These are phyloP conservation scores for Mystacides longicornis DNA, from an alignment of 2,888 invertebrate species.

Conservation along the genomic window DNA sequence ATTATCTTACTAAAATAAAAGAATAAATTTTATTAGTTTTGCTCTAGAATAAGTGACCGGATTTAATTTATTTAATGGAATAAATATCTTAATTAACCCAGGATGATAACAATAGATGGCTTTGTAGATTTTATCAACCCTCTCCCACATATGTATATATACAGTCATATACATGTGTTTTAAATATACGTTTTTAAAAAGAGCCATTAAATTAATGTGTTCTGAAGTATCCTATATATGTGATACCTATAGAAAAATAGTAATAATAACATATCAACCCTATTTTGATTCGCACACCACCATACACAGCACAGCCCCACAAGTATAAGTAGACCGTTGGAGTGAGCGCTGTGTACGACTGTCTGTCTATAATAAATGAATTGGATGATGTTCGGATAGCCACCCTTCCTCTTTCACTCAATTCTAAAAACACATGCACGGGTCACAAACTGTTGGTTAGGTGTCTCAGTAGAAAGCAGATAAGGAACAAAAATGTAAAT, in stretches of 20 bases:
- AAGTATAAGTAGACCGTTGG: conserved; percentile 2
- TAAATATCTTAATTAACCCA: too few relatives aligned
- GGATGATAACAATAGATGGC: too few relatives aligned
- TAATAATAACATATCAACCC: conserved; percentile 10
- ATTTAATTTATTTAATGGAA: too few relatives aligned
- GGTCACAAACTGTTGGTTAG: conserved; percentile 10
- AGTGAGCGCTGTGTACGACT: conserved; percentile 29
- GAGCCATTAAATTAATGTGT: neutral
- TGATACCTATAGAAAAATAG: neutral
- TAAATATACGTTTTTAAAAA: neutral
- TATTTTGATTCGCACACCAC: conserved; percentile 24
- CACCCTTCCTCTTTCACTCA: conserved; percentile 17
- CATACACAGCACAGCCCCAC: conserved; percentile 14
- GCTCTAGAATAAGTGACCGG: too few relatives aligned
- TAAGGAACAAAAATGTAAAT: too few relatives aligned
- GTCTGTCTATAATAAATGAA: conserved; percentile 53
- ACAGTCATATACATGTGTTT: too few relatives aligned
- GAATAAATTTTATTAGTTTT: too few relatives aligned
- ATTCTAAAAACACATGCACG: conserved; percentile 3
- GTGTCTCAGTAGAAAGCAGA: too few relatives aligned
- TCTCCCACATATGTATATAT: too few relatives aligned
- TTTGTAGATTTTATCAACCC: too few relatives aligned
- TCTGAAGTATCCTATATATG: neutral
- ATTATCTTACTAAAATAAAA: too few relatives aligned
- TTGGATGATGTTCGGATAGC: conserved; percentile 28